Conservation (phyloP, 2,113 vertebrate species). For the Cyanoderma ruficeps region DNA sequence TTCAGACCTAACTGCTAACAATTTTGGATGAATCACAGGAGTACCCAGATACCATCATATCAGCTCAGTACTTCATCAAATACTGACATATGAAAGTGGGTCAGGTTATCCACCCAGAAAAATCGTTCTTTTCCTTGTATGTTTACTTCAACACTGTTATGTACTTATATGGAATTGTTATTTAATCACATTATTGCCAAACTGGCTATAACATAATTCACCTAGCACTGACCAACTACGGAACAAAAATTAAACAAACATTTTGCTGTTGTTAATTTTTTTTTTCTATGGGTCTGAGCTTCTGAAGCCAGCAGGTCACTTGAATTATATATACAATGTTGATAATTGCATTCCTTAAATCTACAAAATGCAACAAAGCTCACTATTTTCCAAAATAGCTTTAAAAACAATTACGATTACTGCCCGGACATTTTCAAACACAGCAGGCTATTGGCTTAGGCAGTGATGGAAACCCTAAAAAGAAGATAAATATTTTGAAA, state of each 20-base stretch:
- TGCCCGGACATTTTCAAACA: slow-evolving; percentile 79
- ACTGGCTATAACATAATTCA: slow-evolving; percentile 70
- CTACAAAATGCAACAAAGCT: slow-evolving; percentile 66
- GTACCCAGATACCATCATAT: neutral
- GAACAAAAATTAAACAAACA: slow-evolving; percentile 75
- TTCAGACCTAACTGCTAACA: slow-evolving; percentile 8
- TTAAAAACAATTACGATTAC: slow-evolving; percentile 77
- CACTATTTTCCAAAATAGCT: slow-evolving; percentile 72
- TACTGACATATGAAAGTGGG: slow-evolving; percentile 12
- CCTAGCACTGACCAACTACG: slow-evolving; percentile 73
- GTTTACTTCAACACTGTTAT: slow-evolving; percentile 67
- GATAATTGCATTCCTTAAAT: slow-evolving; percentile 75
- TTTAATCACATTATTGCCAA: slow-evolving; percentile 73
- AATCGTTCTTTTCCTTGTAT: slow-evolving; percentile 34
- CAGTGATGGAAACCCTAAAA: slow-evolving; percentile 75
- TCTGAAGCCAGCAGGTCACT: slow-evolving; percentile 77
- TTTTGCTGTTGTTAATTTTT: slow-evolving; percentile 68
- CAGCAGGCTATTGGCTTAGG: slow-evolving; percentile 76
- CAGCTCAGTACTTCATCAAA: slow-evolving; percentile 33
- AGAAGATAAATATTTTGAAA: slow-evolving; percentile 81
- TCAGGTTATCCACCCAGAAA: slow-evolving; percentile 20
- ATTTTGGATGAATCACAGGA: slow-evolving; percentile 10
- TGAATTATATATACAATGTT: slow-evolving; percentile 73
- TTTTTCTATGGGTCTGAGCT: slow-evolving; percentile 57
- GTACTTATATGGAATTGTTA: slow-evolving; percentile 82